Base-by-base conservation (phyloP, 2,888 invertebrate species). In the Yponomeuta evonymella region DNA sequence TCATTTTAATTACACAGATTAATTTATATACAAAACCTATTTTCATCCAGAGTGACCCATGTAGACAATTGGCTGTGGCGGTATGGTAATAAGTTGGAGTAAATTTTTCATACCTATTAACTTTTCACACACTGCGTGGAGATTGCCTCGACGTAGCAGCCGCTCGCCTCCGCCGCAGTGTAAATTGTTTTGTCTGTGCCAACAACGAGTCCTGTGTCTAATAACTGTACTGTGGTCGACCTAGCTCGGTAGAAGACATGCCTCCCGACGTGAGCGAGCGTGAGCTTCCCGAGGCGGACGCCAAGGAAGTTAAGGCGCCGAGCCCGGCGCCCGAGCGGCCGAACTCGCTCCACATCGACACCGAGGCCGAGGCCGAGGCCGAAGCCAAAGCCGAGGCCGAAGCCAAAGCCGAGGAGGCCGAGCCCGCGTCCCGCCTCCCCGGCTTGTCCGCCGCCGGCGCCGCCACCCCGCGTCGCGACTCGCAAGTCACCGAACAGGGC, bases 401-500 rank as follows among this genome's bases (percentile, higher is more conserved):
- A 15, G 15, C 51, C 51, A 2, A 12, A 5, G 51, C 2, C 15
- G 51, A 43, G 48, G n/a, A 43, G 48, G n/a, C 66, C n/a, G 58
- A 23, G 23, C 11, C 70, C 30, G 15, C 29, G 30, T 5, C 29
- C 33, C 12, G 33, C 36, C 43, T 62, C 9, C 23, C n/a, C 36
- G 48, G 15, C n/a, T 43, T 63, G 15, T 29, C 8, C 33, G 65
- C 48, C 65, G 70, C 65, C 48, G 70, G 65, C 62, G 70, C 43
- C 75, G 70, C 68, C 73, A 3, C 63, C 69, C 5, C 70, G 48
- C 43, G 71, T 70, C 67, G 70, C 1, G 69, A 69, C 74, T 83
- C 92, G 10, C 93, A 93, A 69, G 85, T 92, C 72, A 95, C 95
- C 30, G 94, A 94, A 69, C 94, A 94, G 78, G 95, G 95, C 66